Conservation (phyloP, 1,140 invertebrate species). For the Microplitis mediator region DNA sequence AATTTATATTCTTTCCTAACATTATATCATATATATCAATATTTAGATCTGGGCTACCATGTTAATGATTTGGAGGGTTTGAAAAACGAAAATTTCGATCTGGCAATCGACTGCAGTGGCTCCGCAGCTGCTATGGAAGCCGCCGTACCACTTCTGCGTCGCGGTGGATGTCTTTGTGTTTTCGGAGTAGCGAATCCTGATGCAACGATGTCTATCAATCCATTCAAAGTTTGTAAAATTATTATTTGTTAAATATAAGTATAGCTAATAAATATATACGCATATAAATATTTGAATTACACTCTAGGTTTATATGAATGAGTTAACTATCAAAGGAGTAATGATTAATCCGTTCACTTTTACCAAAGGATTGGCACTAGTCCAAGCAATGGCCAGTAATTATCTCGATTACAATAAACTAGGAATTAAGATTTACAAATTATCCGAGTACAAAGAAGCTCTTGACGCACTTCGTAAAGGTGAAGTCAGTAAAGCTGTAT, state of each 20-base stretch:
- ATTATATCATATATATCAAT: neutral
- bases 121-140: constrained; percentile 64
- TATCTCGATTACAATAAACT: constrained; percentile 71
- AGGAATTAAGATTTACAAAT: constrained; percentile 67
- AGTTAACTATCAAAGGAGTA: constrained; percentile 69
- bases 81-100: constrained; percentile 63
- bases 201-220: constrained; percentile 55
- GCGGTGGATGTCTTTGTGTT: constrained; percentile 64
- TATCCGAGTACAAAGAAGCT: constrained; percentile 67
- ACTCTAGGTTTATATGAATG: constrained; percentile 68
- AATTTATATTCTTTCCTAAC: neutral
- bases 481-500: constrained; percentile 70
- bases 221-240: constrained; percentile 43
- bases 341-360: constrained; percentile 73
- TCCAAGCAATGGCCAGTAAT: constrained; percentile 68
- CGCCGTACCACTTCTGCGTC: constrained; percentile 56
- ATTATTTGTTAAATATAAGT: neutral
- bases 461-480: constrained; percentile 66
- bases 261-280: too few relatives aligned
- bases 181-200: constrained; percentile 66
- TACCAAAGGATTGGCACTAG: constrained; percentile 66
- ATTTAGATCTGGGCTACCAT: constrained; percentile 65
- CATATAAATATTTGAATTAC: neutral
- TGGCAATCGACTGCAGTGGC: constrained; percentile 74
- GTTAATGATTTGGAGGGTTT: constrained; percentile 65